Evolutionary conservation across 2,797 vertebrate genomes (phyloP).

Genomic region (Cygnus olor): DNA sequence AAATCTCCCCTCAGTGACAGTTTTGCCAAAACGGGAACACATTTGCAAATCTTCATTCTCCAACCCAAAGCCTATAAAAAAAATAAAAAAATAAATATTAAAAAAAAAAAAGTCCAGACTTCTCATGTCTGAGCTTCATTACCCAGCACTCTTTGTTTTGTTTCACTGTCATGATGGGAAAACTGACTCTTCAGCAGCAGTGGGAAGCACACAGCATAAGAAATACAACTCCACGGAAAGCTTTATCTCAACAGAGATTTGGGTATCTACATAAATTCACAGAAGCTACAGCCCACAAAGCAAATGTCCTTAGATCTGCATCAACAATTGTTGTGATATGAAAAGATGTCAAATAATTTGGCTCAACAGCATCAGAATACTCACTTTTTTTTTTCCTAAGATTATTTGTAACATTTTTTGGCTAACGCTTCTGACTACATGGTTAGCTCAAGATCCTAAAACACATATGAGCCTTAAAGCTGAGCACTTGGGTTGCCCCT

Average conservation of each 20-base stretch:
- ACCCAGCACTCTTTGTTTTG: background rate
- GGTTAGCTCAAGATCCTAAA: background rate
- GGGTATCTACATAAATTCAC: background rate
- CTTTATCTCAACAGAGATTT: background rate
- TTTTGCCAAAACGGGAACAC: background rate
- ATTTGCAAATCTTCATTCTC: background rate
- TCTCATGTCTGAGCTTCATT: background rate
- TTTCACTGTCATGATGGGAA: background rate
- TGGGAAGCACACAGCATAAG: background rate
- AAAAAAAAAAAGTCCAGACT: background rate
- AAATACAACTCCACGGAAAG: background rate
- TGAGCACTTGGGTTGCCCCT: background rate
- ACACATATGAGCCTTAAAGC: background rate
- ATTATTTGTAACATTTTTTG: background rate
- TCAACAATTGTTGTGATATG: background rate
- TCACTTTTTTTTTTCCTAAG: background rate
- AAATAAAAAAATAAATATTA: background rate
- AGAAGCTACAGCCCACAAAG: background rate
- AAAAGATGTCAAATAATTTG: background rate
- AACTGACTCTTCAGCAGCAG: background rate
- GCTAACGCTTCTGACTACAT: background rate
- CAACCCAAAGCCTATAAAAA: background rate
- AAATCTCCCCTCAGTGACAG: background rate
- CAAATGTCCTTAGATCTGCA: background rate
- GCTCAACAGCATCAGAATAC: background rate